phyloP scores from a whole-genome alignment of 2,888 invertebrate species.

The Alcis repandata region DNA sequence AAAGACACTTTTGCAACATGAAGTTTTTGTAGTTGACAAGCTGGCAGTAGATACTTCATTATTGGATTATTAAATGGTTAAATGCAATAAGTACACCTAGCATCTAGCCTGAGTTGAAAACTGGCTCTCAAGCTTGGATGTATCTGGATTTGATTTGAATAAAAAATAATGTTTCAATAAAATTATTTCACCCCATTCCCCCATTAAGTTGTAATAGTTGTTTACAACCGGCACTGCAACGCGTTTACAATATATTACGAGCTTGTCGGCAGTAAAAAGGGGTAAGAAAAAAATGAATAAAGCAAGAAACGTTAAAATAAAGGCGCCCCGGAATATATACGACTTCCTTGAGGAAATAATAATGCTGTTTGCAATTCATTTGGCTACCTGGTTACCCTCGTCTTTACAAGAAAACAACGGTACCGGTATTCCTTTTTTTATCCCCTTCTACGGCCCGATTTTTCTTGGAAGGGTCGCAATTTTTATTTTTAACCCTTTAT shows the following conservation, averaged over 20 bases:
- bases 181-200: conserved; percentile 58
- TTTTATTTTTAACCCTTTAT: conserved; percentile 81
- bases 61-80: no score
- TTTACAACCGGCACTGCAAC: conserved; percentile 81
- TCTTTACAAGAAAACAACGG: conserved; percentile 80
- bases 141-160: no score
- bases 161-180: neutral
- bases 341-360: conserved; percentile 87
- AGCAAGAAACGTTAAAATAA: conserved; percentile 84
- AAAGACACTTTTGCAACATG: no score
- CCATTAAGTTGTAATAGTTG: conserved; percentile 85
- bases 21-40: no score
- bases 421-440: conserved; percentile 64
- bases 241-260: conserved; percentile 85
- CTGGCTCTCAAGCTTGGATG: no score
- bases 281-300: conserved; percentile 83
- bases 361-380: conserved; percentile 88
- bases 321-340: conserved; percentile 84
- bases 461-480: conserved; percentile 76
- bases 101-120: no score
- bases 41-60: no score
- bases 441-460: conserved; percentile 70
- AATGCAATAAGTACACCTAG: no score
- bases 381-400: conserved; percentile 84
- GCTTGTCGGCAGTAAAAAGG: conserved; percentile 84